Percentiles rank a stretch among this genome's conserved stretches.
phyloP scores from a whole-genome alignment of 2,113 vertebrate species.

The Elgaria multicarinata region DNA sequence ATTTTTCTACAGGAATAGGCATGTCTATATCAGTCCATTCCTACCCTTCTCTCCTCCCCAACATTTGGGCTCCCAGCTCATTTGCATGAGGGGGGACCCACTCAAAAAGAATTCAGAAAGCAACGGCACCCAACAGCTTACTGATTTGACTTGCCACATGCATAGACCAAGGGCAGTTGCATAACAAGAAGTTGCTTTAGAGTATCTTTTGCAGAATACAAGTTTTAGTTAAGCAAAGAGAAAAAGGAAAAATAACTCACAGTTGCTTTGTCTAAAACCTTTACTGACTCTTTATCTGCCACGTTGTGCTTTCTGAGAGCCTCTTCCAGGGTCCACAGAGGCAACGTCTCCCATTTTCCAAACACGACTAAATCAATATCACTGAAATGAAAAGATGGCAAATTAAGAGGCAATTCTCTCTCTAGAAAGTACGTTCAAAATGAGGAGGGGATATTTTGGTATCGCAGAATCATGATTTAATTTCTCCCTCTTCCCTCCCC shows the following conservation, averaged over 20 bases:
- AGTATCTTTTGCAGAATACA: neutral
- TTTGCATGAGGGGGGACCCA: neutral
- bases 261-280: conserved; percentile 97
- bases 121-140: neutral
- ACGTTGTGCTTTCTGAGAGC: conserved; percentile 93
- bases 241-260: conserved; percentile 77
- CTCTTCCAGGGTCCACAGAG: conserved; percentile 96
- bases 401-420: neutral
- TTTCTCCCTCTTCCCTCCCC: no score
- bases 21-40: neutral
- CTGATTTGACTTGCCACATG: neutral
- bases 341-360: conserved; percentile 95
- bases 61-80: neutral
- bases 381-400: conserved; percentile 71
- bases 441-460: neutral
- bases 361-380: conserved; percentile 98
- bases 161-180: neutral
- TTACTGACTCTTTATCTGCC: conserved; percentile 94
- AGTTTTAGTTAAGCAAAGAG: neutral
- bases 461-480: neutral
- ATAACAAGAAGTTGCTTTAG: neutral
- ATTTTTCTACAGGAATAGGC: neutral
- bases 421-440: neutral
- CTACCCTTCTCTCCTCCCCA: neutral
- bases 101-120: neutral